Evolutionary conservation across 1,140 invertebrate genomes (phyloP), one percentile per base, ranked within the genome.

Genomic region (Papilio helenus): DNA sequence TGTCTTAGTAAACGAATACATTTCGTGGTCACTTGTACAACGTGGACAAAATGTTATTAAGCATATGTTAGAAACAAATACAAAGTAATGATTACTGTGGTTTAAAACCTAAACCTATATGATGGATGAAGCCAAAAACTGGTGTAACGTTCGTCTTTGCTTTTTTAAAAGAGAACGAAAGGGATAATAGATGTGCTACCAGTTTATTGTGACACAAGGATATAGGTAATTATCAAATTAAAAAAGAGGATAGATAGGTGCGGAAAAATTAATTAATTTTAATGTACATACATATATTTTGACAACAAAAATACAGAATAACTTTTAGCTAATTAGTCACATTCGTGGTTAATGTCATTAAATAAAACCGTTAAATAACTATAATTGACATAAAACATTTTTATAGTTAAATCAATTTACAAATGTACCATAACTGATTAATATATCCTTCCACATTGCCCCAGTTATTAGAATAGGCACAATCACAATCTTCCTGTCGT

Each of bases 391-490:
- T 61, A 29, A 29, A 16, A 68, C 3, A 68, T 29, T 2, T 0
- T 65, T 9, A 65, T 65, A 29, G 61, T 68, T 16, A 68, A 68
- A 29, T 34, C 26, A 68, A 29, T 61, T 14, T 34, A 29, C 26
- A 34, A 16, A 8, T 29, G 26, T 68, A 68, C 14, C 14, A 68
- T 68, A 29, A 68, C 26, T 29, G 61, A 68, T 68, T 68, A 68
- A 68, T 12, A 34, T 68, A 29, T 68, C 61, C 61, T 65, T 29
- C 26, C 26, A 29, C 26, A 29, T 16, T 68, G 61, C 26, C 61
- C 61, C 61, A 68, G 61, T 68, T 68, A 68, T 29, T 68, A 68
- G 61, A 29, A 34, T 68, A 68, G 26, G 26, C 26, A 68, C 61
- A 68, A 68, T 68, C 61, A 34, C 26, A 16, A 68, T 68, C 61